These are phyloP conservation scores for Megaceryle maxima DNA, from an alignment of 2,113 vertebrate genomes.

Conservation along the genomic window DNA sequence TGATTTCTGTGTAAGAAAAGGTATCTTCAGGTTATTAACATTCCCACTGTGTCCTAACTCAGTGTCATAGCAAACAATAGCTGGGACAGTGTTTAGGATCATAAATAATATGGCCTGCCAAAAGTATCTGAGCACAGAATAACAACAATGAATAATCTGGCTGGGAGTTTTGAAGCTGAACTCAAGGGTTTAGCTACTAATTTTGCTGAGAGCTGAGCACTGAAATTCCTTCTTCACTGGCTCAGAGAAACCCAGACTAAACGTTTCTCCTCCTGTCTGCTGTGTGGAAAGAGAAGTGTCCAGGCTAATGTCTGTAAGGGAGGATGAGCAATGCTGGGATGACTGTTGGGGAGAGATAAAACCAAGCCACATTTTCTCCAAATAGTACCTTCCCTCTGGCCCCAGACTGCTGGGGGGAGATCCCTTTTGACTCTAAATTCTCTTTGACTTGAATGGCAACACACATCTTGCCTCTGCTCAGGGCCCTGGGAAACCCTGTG, in stretches of 20 bases:
- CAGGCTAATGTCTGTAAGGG: neutral
- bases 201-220: neutral
- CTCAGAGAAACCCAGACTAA: neutral
- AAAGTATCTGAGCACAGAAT: neutral
- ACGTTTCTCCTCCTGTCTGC: neutral
- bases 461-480: accelerated
- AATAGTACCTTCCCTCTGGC: neutral
- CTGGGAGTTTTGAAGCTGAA: neutral
- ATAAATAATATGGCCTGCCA: neutral
- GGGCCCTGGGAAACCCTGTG: neutral
- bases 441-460: neutral
- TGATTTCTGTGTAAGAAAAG: neutral
- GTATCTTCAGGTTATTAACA: neutral
- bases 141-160: neutral
- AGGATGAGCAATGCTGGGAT: neutral
- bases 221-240: neutral
- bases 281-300: neutral
- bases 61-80: neutral
- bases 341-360: neutral
- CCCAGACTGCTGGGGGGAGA: neutral
- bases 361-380: neutral
- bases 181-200: neutral
- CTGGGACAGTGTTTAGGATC: neutral
- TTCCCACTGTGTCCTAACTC: neutral
- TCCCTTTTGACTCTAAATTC: neutral